Percentiles rank a stretch among this genome's conserved stretches.
Evolutionary conservation across 2,113 vertebrate genomes (phyloP).

Genomic region (Sphyrna mokarran): DNA sequence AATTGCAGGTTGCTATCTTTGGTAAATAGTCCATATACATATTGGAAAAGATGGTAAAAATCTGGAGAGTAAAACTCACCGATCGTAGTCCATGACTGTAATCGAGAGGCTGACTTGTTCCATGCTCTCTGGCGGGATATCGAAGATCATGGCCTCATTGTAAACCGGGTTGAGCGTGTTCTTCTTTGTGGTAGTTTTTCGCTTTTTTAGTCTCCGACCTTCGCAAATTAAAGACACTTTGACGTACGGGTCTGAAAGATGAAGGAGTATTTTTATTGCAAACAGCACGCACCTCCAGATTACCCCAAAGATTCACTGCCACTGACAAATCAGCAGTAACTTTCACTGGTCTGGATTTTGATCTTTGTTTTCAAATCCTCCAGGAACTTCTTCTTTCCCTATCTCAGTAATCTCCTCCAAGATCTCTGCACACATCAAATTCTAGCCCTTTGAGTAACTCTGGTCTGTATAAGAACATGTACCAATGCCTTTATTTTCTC

Average conservation of each 20-base stretch:
- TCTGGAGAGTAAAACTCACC: conserved; percentile 57
- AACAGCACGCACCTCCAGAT: background rate
- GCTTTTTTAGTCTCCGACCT: conserved; percentile 84
- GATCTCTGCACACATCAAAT: background rate
- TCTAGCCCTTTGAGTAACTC: background rate
- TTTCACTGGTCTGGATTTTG: background rate
- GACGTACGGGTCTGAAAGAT: conserved; percentile 82
- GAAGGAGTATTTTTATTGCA: background rate
- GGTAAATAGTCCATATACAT: background rate
- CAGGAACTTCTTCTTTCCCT: no score
- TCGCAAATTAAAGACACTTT: conserved; percentile 95
- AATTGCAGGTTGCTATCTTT: background rate
- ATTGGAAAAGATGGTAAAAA: background rate
- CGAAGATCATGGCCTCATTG: conserved; percentile 96
- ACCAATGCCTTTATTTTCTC: no score
- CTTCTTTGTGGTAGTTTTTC: conserved; percentile 93
- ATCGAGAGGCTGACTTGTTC: conserved; percentile 97
- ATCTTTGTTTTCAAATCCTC: background rate
- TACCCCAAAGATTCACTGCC: background rate
- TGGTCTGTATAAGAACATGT: background rate
- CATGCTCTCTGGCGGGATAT: conserved; percentile 95
- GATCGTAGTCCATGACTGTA: conserved; percentile 93
- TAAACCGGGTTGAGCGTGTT: conserved; percentile 88
- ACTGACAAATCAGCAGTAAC: background rate
- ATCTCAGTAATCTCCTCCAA: background rate